phyloP scores from a whole-genome alignment of 2,888 invertebrate species.

The Spilosoma lubricipeda region DNA sequence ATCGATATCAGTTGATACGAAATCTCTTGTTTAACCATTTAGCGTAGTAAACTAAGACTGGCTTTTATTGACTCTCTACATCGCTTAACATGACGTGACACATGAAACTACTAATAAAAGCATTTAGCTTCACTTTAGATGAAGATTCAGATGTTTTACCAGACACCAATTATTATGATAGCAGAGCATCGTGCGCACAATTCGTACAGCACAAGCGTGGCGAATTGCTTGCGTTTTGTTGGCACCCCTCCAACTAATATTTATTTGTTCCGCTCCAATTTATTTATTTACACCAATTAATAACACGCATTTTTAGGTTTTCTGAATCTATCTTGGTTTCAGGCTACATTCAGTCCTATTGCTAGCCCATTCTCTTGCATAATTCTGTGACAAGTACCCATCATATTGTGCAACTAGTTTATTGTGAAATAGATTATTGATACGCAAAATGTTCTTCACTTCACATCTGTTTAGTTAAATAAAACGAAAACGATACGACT shows the following conservation, averaged over 20 bases:
- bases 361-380: background rate
- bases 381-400: background rate
- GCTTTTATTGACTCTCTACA: background rate
- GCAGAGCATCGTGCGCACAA: constrained; percentile 60
- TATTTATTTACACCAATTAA: constrained; percentile 71
- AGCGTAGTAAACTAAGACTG: background rate
- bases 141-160: constrained; percentile 29
- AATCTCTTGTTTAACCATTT: background rate
- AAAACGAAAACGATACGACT: background rate
- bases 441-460: background rate
- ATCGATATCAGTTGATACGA: too few relatives aligned
- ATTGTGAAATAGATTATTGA: background rate
- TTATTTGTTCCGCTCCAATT: constrained; percentile 69
- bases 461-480: background rate
- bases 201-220: constrained; percentile 36
- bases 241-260: constrained; percentile 67
- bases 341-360: background rate
- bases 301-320: constrained; percentile 50
- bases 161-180: constrained; percentile 52
- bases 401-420: background rate
- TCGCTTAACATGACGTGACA: background rate
- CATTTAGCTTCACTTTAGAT: background rate
- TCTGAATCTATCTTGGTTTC: constrained; percentile 48
- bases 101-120: background rate
- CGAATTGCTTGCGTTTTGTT: constrained; percentile 52